Conservation (phyloP, 2,888 invertebrate genomes). For the Vannuccia rotundouncinata region DNA sequence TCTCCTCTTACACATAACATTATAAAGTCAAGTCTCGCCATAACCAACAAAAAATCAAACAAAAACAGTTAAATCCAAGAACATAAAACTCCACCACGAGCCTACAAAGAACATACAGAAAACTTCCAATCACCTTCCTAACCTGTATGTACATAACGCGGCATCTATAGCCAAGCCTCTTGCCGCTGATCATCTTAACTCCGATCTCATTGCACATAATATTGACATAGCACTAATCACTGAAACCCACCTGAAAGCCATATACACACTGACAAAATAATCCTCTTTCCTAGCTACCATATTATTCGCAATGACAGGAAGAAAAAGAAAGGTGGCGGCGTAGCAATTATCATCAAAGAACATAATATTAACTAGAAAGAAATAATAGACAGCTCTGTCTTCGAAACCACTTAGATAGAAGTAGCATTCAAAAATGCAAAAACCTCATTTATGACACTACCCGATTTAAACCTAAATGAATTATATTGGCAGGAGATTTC, state of each 20-base stretch:
- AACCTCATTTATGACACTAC: constrained; percentile 8
- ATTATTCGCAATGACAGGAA: constrained; percentile 23
- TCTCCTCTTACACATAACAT: neutral
- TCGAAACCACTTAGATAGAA: constrained; percentile 11
- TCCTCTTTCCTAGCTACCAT: constrained; percentile 16
- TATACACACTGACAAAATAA: constrained; percentile 14
- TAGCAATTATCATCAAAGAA: constrained; percentile 17
- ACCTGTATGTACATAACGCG: constrained; percentile 23
- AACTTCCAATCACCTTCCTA: constrained; percentile 21
- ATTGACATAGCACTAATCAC: constrained; percentile 22
- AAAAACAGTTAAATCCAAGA: constrained; percentile 17
- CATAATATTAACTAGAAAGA: constrained; percentile 18
- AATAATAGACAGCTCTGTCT: constrained; percentile 6
- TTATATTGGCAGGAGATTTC: neutral
- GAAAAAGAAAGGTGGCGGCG: constrained; percentile 20
- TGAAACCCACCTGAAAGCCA: constrained; percentile 21
- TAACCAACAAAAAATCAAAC: constrained; percentile 21
- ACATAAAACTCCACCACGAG: constrained; percentile 24
- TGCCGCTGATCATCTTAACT: constrained; percentile 17
- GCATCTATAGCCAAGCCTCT: constrained; percentile 20
- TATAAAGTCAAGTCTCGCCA: neutral
- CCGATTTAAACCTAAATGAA: neutral
- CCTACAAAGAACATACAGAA: constrained; percentile 19
- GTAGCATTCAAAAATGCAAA: constrained; percentile 6
- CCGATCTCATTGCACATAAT: constrained; percentile 24